Evolutionary conservation across 2,797 vertebrate genomes (phyloP).

Genomic region (Enteromius unitaeniatus): DNA sequence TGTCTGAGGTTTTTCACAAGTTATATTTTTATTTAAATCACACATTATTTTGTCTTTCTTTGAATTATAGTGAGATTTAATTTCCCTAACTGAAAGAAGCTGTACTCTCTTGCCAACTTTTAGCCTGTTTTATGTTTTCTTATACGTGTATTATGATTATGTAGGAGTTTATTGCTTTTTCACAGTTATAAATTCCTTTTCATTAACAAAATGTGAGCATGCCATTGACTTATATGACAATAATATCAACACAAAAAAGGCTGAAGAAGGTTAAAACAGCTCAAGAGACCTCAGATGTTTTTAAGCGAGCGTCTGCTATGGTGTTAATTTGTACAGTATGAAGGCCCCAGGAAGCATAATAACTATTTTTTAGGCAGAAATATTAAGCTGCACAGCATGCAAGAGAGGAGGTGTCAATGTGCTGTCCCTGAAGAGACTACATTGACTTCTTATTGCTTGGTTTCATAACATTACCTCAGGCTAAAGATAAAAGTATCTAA

Average conservation of each 20-base stretch:
- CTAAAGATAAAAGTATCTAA: no score
- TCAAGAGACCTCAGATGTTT: neutral
- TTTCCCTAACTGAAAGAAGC: neutral
- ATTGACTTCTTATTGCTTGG: neutral
- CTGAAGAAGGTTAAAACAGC: conserved; percentile 18
- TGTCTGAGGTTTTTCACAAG: conserved; percentile 18
- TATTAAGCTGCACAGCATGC: conserved; percentile 4
- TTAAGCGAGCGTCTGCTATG: neutral
- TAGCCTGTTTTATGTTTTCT: conserved; percentile 8
- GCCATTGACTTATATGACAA: neutral
- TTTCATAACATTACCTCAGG: conserved; percentile 39
- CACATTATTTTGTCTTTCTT: conserved; percentile 14
- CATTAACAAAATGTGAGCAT: neutral
- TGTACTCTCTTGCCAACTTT: neutral
- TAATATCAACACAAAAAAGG: conserved; percentile 8
- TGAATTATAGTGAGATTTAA: conserved; percentile 14
- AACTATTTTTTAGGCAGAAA: neutral
- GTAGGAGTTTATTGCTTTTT: neutral
- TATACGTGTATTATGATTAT: neutral
- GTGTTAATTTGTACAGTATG: conserved; percentile 23
- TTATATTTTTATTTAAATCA: conserved; percentile 17
- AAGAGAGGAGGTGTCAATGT: conserved; percentile 20
- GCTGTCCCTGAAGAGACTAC: neutral
- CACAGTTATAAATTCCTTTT: neutral
- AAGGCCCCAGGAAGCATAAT: neutral